Conservation (phyloP, 2,113 vertebrate genomes). For the Ophiodon elongatus region DNA sequence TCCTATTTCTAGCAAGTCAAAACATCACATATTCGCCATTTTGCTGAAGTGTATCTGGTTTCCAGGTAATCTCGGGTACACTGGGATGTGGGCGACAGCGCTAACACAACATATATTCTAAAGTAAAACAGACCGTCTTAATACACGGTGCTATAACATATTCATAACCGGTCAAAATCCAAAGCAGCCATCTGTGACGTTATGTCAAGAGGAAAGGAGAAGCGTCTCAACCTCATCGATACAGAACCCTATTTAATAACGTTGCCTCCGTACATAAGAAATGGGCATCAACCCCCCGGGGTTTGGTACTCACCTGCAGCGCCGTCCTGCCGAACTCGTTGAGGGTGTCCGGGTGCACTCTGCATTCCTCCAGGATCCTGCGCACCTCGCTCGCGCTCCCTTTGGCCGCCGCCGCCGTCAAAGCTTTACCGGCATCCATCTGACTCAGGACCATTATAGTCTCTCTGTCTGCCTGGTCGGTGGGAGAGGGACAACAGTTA, state of each 20-base stretch:
- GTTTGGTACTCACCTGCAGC: constrained; percentile 85
- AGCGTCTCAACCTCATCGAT: not conserved
- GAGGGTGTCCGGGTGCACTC: constrained; percentile 87
- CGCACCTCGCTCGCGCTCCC: constrained; percentile 87
- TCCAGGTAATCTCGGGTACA: not conserved
- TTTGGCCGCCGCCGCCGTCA: constrained; percentile 88
- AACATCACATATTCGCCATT: not conserved
- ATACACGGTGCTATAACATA: not conserved
- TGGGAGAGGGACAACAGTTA: constrained; percentile 4
- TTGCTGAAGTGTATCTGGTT: not conserved
- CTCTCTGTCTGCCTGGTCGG: constrained; percentile 36
- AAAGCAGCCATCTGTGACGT: not conserved
- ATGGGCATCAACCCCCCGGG: not conserved
- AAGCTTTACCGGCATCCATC: constrained; percentile 85
- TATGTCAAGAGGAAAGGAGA: not conserved
- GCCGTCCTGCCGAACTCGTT: constrained; percentile 91
- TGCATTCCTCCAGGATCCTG: constrained; percentile 87
- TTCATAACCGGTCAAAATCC: not conserved
- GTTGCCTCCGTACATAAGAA: not conserved
- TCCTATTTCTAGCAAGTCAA: not conserved
- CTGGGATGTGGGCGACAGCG: not conserved
- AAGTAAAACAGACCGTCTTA: not conserved
- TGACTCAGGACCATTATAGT: constrained; percentile 87
- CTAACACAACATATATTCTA: not conserved
- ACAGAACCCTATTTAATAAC: no score